Base-by-base conservation (phyloP, 2,888 invertebrate species). In the Heliconius hortense region DNA sequence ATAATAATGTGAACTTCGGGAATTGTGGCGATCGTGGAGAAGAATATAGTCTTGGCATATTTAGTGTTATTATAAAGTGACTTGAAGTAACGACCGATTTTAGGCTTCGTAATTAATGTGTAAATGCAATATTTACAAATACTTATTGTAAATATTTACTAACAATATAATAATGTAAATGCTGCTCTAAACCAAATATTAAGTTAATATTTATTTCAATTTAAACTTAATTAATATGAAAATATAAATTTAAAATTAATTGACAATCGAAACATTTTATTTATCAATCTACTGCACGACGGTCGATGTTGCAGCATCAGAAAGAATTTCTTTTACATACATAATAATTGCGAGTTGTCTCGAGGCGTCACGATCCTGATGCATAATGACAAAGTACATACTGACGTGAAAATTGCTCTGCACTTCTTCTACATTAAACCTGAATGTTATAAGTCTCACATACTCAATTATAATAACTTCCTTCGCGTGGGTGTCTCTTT, bases 1-100 rank as follows among this genome's bases (percentile, higher is more conserved):
- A 94, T 93, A 93, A 93, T 93, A 94, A 94, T 93, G 93, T 93
- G 93, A 94, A 93, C 93, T 92, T 92, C 90, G 89, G 88, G 93
- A 89, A 91, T 88, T 89, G 88, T 87, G 90, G 88, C 89, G 88
- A 90, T 92, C 87, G 86, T 86, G 85, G 93, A 93, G 93, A 87
- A 83, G 90, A 82, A 84, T 82, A 79, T 85, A 84, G 31, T 56
- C 56, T 69, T 35, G 69, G 83, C 87, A 88, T 83, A 82, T 81
- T 84, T 81, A 77, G 78, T 81, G 84, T 62, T 71, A 39, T 71
- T 62, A 62, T 71, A 56, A 69, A 31, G 31, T 56, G 28, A 31
- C 28, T 69, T 24, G 56, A 69, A 31, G 28, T 69, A 56, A 69
- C 35, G 31, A 8, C 31, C 56, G 56, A 31, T 69, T 31, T 69